These are phyloP conservation scores for Cosmia trapezina DNA, from an alignment of 2,888 invertebrate genomes.

Conservation along the genomic window DNA sequence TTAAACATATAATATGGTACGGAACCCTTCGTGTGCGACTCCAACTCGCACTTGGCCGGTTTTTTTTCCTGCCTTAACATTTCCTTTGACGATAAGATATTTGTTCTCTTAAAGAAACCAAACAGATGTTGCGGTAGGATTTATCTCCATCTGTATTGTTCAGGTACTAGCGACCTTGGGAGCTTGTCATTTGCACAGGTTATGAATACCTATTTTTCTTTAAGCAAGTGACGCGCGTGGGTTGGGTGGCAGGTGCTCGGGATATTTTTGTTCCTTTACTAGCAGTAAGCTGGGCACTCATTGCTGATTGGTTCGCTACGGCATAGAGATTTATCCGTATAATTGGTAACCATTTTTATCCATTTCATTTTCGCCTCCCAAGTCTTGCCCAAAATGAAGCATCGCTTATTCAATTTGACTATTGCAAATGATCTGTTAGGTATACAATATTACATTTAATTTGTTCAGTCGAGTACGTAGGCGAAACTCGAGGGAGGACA, in stretches of 20 bases:
- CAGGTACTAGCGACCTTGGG: background rate
- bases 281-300: background rate
- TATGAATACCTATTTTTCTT: conserved; percentile 14
- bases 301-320: background rate
- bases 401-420: background rate
- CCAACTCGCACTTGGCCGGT: no score
- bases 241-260: background rate
- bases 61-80: background rate
- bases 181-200: conserved; percentile 34
- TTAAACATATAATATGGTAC: no score
- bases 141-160: conserved; percentile 40
- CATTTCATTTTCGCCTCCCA: background rate
- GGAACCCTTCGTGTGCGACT: no score
- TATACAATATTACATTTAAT: background rate
- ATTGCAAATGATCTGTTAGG: background rate
- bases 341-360: background rate
- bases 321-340: background rate
- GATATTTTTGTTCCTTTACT: conserved; percentile 11
- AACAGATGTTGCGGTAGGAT: conserved; percentile 21
- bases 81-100: conserved; percentile 22
- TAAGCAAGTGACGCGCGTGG: conserved; percentile 17
- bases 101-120: background rate
- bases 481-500: background rate
- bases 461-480: conserved; percentile 20
- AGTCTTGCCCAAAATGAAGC: background rate